phyloP scores from a whole-genome alignment of 2,113 vertebrate species.

The Orcinus orca region DNA sequence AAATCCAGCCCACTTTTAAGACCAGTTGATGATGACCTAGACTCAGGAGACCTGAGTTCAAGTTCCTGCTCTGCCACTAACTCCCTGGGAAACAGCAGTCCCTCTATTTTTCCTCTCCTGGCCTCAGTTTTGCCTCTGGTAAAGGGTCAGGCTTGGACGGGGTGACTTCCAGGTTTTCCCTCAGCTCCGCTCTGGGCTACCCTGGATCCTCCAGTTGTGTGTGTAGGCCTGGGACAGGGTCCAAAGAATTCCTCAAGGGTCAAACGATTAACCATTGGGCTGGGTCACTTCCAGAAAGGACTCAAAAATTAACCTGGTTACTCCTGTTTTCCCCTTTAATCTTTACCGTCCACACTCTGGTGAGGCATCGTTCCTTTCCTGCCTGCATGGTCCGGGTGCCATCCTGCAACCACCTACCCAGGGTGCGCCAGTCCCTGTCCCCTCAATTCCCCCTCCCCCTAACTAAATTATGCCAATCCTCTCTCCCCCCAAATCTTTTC shows the following conservation, averaged over 20 bases:
- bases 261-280: conserved; percentile 62
- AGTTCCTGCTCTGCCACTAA: neutral
- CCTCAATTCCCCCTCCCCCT: neutral
- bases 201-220: neutral
- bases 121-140: neutral
- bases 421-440: neutral
- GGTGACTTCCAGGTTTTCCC: neutral
- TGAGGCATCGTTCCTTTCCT: neutral
- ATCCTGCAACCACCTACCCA: neutral
- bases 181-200: neutral
- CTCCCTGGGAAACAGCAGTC: neutral
- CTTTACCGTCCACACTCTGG: conserved; percentile 39
- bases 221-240: conserved; percentile 29
- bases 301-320: conserved; percentile 71
- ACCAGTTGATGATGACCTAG: neutral
- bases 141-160: neutral
- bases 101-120: neutral
- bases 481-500: neutral
- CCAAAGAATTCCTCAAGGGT: conserved; percentile 55
- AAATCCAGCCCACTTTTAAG: neutral
- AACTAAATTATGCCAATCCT: neutral
- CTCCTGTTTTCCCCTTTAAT: conserved; percentile 60
- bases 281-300: conserved; percentile 56
- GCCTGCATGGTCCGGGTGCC: neutral
- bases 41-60: neutral